Percentiles rank a stretch among this genome's conserved stretches.
Conservation (phyloP, 2,113 vertebrate species). For the Himantopus leucocephalus region DNA sequence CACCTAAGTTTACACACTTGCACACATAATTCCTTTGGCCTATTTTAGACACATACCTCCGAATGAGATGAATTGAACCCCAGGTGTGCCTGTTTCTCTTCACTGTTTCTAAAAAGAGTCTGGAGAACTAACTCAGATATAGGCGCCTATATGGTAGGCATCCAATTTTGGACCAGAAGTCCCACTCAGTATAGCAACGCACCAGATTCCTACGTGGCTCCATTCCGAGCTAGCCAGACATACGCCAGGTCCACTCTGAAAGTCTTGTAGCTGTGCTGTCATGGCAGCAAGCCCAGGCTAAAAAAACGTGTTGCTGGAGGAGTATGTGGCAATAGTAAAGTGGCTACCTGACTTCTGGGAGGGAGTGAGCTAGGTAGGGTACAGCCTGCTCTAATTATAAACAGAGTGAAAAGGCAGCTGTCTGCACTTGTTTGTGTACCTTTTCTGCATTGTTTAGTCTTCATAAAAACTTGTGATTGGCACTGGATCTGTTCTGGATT, state of each 20-base stretch:
- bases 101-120: background rate
- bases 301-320: background rate
- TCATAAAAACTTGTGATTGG: background rate
- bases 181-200: background rate
- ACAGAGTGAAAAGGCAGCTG: background rate
- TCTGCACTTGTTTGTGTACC: slow-evolving; percentile 21
- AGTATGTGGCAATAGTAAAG: slow-evolving; percentile 4
- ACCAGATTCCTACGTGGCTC: background rate
- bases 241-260: background rate
- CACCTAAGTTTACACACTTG: background rate
- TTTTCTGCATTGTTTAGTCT: background rate
- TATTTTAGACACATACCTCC: background rate
- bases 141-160: background rate
- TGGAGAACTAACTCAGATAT: background rate
- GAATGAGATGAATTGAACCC: background rate
- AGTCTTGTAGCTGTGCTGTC: background rate
- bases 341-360: slow-evolving; percentile 23
- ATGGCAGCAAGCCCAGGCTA: slow-evolving; percentile 20
- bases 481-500: slow-evolving; percentile 14
- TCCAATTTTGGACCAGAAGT: background rate
- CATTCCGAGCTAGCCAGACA: background rate
- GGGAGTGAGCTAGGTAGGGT: background rate
- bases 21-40: background rate
- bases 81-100: background rate
- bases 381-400: background rate